Conservation (phyloP, 2,113 vertebrate species). For the Pygoscelis adeliae region DNA sequence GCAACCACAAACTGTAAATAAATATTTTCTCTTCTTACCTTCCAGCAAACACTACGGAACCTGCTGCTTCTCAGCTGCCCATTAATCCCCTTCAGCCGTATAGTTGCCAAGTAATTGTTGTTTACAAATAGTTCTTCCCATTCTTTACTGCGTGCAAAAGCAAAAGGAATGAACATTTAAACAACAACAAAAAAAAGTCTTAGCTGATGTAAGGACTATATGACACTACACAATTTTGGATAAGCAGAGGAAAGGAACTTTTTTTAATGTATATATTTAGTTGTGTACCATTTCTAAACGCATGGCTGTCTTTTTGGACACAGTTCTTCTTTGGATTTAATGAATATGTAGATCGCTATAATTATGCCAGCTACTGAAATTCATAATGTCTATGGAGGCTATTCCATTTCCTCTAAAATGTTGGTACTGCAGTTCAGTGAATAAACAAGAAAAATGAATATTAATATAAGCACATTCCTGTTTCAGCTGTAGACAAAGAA, state of each 20-base stretch:
- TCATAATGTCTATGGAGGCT: constrained; percentile 83
- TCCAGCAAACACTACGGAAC: constrained; percentile 91
- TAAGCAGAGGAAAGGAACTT: constrained; percentile 71
- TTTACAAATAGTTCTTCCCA: constrained; percentile 99
- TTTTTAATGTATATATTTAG: constrained; percentile 75
- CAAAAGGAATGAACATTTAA: constrained; percentile 72
- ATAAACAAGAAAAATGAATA: constrained; percentile 82
- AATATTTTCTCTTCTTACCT: constrained; percentile 89
- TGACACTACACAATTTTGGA: constrained; percentile 56
- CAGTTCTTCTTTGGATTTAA: constrained; percentile 83
- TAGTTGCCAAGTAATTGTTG: constrained; percentile 98
- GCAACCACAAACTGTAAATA: constrained; percentile 84
- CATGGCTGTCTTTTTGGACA: constrained; percentile 85
- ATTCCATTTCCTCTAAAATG: constrained; percentile 81
- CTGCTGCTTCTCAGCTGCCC: constrained; percentile 92
- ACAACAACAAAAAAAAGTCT: constrained; percentile 2
- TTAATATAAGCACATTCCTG: constrained; percentile 75
- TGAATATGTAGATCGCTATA: constrained; percentile 88
- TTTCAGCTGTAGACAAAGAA: constrained; percentile 75
- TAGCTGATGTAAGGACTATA: constrained; percentile 63
- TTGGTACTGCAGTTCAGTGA: constrained; percentile 79
- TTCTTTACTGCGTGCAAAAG: constrained; percentile 85
- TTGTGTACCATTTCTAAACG: constrained; percentile 76
- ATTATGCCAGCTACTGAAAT: constrained; percentile 87
- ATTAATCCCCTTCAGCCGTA: constrained; percentile 97